Evolutionary conservation across 1,140 invertebrate species (phyloP).

Genomic region (Pentalonia nigronervosa): DNA sequence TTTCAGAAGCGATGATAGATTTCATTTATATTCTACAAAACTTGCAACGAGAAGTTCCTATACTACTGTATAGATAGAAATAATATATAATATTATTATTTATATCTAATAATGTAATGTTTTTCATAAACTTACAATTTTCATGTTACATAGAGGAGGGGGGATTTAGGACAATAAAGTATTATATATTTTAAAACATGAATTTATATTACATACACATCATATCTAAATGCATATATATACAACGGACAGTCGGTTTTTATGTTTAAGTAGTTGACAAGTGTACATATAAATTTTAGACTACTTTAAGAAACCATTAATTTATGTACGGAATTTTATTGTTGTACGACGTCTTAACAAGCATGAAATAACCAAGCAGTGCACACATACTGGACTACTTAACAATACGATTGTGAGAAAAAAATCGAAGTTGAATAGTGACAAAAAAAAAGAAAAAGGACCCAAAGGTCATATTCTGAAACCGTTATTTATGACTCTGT

Average conservation of each 20-base stretch:
- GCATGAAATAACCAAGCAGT: conserved; percentile 43
- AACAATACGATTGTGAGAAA: conserved; percentile 21
- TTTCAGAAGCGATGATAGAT: background rate
- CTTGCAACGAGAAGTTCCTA: background rate
- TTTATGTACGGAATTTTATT: conserved; percentile 55
- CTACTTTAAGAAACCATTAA: conserved; percentile 50
- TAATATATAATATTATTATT: background rate
- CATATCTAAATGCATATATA: background rate
- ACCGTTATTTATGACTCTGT: conserved; percentile 53
- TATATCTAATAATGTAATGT: background rate
- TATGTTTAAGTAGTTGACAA: conserved; percentile 56
- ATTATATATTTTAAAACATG: background rate
- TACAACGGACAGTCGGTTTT: conserved; percentile 9
- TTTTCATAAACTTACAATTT: conserved; percentile 8
- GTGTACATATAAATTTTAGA: conserved; percentile 50
- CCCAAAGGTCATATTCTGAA: conserved; percentile 36
- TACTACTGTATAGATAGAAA: background rate
- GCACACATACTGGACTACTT: conserved; percentile 37
- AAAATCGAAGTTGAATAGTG: conserved; percentile 41
- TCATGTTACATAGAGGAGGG: background rate
- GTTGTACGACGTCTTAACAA: conserved; percentile 22
- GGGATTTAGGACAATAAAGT: background rate
- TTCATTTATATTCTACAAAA: background rate
- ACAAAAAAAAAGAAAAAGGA: conserved; percentile 38
- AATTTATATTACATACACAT: background rate